These are phyloP conservation scores for Orchesella cincta DNA, from an alignment of 1,140 invertebrate genomes.

Conservation along the genomic window DNA sequence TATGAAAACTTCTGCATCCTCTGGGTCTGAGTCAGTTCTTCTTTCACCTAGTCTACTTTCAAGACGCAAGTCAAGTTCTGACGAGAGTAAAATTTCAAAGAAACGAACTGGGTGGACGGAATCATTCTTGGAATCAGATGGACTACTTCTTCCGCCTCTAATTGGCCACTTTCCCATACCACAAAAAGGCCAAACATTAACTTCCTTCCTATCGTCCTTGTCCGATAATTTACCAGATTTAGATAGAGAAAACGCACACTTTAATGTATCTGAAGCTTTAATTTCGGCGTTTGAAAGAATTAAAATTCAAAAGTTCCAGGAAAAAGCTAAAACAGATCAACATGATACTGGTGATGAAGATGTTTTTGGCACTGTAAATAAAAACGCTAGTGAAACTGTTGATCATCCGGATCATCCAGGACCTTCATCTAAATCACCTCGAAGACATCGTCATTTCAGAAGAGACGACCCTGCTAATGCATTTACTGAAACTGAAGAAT, in stretches of 20 bases:
- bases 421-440: not conserved
- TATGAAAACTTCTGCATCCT: not conserved
- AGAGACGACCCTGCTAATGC: not conserved
- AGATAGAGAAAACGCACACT: constrained; percentile 84
- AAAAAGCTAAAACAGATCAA: constrained; percentile 22
- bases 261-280: constrained; percentile 79
- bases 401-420: not conserved
- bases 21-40: not conserved
- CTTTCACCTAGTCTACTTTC: not conserved
- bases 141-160: constrained; percentile 63
- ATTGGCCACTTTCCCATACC: constrained; percentile 67
- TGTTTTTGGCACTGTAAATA: constrained; percentile 43
- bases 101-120: constrained; percentile 12
- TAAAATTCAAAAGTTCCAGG: constrained; percentile 45
- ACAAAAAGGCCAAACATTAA: constrained; percentile 71
- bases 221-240: constrained; percentile 72
- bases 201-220: constrained; percentile 73
- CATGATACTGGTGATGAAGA: constrained; percentile 35
- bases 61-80: not conserved
- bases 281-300: constrained; percentile 75
- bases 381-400: not conserved
- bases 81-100: not conserved
- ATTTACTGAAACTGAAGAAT: constrained; percentile 49
- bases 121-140: constrained; percentile 56
- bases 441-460: not conserved